These are phyloP conservation scores for Philhelius pedissequus DNA, from an alignment of 2,888 invertebrate species.

Conservation along the genomic window DNA sequence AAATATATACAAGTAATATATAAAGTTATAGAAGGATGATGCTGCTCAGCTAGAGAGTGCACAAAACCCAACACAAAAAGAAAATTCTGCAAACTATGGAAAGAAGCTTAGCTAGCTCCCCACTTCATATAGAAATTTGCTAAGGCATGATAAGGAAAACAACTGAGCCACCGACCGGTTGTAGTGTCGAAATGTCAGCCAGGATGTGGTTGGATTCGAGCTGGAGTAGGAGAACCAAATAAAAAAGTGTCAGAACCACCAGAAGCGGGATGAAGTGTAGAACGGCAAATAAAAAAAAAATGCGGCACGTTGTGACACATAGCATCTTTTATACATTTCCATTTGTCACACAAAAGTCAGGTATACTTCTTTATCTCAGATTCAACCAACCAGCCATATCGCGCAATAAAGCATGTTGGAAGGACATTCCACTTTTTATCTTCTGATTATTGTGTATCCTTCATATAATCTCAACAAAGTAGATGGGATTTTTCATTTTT, in stretches of 20 bases:
- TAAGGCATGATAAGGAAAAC: conserved; percentile 33
- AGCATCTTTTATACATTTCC: conserved; percentile 47
- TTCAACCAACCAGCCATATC: neutral
- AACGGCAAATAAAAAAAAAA: conserved; percentile 18
- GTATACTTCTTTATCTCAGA: conserved; percentile 37
- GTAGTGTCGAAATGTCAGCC: conserved; percentile 53
- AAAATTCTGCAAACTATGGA: conserved; percentile 33
- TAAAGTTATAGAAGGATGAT: neutral
- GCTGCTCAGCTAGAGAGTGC: conserved; percentile 15
- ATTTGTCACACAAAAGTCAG: conserved; percentile 67
- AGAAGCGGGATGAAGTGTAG: conserved; percentile 1
- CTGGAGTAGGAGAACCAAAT: conserved; percentile 6
- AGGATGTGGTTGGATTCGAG: conserved; percentile 35
- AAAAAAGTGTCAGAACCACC: conserved; percentile 17
- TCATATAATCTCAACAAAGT: conserved; percentile 29
- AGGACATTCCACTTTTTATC: conserved; percentile 42
- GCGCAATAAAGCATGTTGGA: conserved; percentile 7
- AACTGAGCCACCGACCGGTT: conserved; percentile 50
- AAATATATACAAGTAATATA: neutral
- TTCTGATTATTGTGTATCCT: conserved; percentile 17
- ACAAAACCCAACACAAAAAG: conserved; percentile 17
- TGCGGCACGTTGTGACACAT: conserved; percentile 53
- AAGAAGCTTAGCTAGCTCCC: conserved; percentile 26
- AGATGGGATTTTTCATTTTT: neutral
- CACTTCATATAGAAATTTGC: conserved; percentile 4